Conservation (phyloP, 2,888 invertebrate species). For the Saturnia pavonia region DNA sequence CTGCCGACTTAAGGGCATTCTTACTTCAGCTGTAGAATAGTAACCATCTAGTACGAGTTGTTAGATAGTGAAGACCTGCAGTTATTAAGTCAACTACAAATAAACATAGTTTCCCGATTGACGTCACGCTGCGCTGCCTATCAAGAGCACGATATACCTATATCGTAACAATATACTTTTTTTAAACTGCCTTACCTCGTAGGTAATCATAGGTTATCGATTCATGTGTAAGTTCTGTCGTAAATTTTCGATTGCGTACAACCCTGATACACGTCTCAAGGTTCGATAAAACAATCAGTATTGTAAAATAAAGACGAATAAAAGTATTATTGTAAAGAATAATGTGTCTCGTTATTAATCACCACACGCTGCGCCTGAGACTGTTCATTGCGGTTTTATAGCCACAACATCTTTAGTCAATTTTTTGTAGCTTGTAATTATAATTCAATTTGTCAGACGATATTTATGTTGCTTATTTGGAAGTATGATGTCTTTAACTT, state of each 20-base stretch:
- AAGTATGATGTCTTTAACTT: constrained; percentile 5
- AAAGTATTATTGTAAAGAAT: constrained; percentile 6
- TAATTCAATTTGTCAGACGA: constrained; percentile 10
- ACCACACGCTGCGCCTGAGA: constrained; percentile 9
- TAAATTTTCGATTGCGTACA: not conserved
- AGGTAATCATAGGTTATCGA: not conserved
- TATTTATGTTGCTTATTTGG: constrained; percentile 1
- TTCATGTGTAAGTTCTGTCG: not conserved
- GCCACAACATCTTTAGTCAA: not conserved
- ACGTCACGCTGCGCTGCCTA: too few relatives aligned
- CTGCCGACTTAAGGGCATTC: too few relatives aligned
- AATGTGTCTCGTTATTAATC: not conserved
- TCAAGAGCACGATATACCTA: too few relatives aligned
- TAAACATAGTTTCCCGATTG: too few relatives aligned
- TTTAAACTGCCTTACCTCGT: too few relatives aligned
- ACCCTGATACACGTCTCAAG: constrained; percentile 3
- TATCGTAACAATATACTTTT: too few relatives aligned
- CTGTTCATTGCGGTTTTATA: not conserved
- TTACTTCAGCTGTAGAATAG: too few relatives aligned
- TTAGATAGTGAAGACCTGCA: too few relatives aligned
- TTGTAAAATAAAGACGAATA: constrained; percentile 1
- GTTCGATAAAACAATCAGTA: not conserved
- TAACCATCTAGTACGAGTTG: too few relatives aligned
- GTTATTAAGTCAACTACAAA: too few relatives aligned
- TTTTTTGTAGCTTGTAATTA: constrained; percentile 8